Evolutionary conservation across 2,797 vertebrate genomes (phyloP).

Genomic region (Peromyscus eremicus): DNA sequence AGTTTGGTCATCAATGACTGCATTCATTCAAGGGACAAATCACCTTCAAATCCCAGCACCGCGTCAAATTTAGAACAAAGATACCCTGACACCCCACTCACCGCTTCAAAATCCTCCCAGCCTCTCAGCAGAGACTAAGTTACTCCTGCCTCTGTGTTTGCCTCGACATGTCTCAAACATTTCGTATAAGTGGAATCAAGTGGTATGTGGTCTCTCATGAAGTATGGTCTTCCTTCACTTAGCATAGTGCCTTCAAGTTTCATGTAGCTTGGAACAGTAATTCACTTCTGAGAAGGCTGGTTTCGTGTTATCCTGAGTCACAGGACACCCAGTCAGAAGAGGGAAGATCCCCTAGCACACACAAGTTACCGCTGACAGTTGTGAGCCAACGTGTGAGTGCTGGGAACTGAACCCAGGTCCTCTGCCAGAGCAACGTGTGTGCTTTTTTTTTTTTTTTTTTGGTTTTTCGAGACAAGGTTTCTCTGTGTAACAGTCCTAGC

Average conservation of each 20-base stretch:
- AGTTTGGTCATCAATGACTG: neutral
- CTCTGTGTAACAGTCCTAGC: too few species aligned
- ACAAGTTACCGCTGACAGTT: neutral
- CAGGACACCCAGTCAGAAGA: neutral
- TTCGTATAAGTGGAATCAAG: neutral
- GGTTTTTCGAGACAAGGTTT: too few species aligned
- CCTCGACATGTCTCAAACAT: neutral
- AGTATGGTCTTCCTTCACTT: neutral
- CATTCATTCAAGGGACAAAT: neutral
- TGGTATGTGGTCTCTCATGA: neutral
- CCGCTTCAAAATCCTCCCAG: neutral
- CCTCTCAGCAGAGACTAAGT: neutral
- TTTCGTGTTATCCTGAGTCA: neutral
- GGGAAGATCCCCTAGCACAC: neutral
- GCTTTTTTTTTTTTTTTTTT: too few species aligned
- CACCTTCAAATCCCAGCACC: neutral
- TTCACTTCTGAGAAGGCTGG: neutral
- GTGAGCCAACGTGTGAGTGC: neutral
- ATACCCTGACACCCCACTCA: neutral
- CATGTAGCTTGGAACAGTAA: neutral
- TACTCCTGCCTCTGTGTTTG: neutral
- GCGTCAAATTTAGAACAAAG: neutral
- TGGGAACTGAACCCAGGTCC: neutral
- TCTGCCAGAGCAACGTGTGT: neutral
- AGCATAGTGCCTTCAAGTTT: neutral